These are phyloP conservation scores for Camponotus fellah DNA, from an alignment of 2,888 invertebrate species.

Conservation along the genomic window DNA sequence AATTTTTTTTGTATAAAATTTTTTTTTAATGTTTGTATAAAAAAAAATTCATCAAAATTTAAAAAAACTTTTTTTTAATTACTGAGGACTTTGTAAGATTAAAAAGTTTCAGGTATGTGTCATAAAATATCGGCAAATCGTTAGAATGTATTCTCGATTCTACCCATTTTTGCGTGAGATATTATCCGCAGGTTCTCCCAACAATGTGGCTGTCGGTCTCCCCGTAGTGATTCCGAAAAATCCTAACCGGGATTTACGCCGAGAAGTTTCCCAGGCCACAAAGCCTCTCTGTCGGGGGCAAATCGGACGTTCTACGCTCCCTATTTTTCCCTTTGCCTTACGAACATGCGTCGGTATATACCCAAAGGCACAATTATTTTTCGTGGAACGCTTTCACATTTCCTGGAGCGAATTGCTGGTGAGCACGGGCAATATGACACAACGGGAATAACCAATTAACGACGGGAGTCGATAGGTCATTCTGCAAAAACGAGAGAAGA, in stretches of 20 bases:
- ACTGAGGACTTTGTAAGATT: background rate
- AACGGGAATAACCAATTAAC: conserved; percentile 69
- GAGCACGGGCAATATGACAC: conserved; percentile 55
- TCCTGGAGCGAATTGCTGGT: conserved; percentile 59
- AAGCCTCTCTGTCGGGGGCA: conserved; percentile 26
- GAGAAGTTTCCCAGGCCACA: conserved; percentile 36
- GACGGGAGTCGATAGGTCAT: conserved; percentile 41
- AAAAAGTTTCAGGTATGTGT: background rate
- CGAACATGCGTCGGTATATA: conserved; percentile 54
- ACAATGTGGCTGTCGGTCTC: conserved; percentile 30
- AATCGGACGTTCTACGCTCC: conserved; percentile 46
- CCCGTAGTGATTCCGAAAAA: conserved; percentile 36
- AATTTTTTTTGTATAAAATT: too few relatives aligned
- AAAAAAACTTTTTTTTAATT: background rate
- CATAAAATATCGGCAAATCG: conserved; percentile 11
- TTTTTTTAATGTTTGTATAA: background rate
- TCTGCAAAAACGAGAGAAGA: conserved; percentile 35
- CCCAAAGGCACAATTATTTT: conserved; percentile 68
- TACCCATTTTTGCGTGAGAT: background rate
- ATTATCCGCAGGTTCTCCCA: conserved; percentile 31
- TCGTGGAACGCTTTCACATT: conserved; percentile 56
- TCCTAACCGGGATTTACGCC: conserved; percentile 47
- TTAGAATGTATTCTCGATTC: conserved; percentile 23
- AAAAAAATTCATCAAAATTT: background rate
- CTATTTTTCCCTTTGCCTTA: conserved; percentile 57